Percentiles rank a stretch among this genome's conserved stretches.
Evolutionary conservation across 2,888 invertebrate genomes (phyloP).

Genomic region (Nymphalis c-album): DNA sequence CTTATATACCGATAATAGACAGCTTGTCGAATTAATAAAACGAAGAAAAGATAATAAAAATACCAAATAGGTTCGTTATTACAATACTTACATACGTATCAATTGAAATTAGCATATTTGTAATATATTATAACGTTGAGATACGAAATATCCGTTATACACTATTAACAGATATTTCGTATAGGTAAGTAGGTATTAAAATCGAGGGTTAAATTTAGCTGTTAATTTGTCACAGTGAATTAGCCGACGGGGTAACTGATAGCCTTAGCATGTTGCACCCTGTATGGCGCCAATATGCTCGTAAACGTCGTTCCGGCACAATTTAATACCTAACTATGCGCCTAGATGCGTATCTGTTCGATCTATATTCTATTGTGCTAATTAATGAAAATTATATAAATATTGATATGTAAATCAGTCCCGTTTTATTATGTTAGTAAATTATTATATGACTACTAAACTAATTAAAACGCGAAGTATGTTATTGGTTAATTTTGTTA

Average conservation of each 20-base stretch:
- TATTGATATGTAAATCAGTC: constrained; percentile 18
- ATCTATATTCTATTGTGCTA: constrained; percentile 43
- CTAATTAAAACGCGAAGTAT: not conserved
- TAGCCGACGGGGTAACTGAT: constrained; percentile 78
- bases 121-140: constrained; percentile 26
- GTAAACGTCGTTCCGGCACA: constrained; percentile 70
- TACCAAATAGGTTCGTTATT: constrained; percentile 14
- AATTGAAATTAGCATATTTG: constrained; percentile 20
- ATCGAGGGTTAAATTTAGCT: constrained; percentile 71
- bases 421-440: constrained; percentile 1
- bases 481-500: not conserved
- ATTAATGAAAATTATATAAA: constrained; percentile 38
- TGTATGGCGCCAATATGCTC: constrained; percentile 76
- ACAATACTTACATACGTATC: constrained; percentile 11
- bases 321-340: constrained; percentile 74
- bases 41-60: constrained; percentile 16
- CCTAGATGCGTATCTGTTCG: constrained; percentile 64
- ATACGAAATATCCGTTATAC: constrained; percentile 25
- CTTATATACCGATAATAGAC: constrained; percentile 16
- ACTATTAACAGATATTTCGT: constrained; percentile 6
- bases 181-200: constrained; percentile 41
- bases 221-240: constrained; percentile 81
- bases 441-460: not conserved
- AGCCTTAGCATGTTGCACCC: constrained; percentile 79
- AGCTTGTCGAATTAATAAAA: constrained; percentile 27